Evolutionary conservation across 2,113 vertebrate genomes (phyloP).

Genomic region (Phrynocephalus versicolor): DNA sequence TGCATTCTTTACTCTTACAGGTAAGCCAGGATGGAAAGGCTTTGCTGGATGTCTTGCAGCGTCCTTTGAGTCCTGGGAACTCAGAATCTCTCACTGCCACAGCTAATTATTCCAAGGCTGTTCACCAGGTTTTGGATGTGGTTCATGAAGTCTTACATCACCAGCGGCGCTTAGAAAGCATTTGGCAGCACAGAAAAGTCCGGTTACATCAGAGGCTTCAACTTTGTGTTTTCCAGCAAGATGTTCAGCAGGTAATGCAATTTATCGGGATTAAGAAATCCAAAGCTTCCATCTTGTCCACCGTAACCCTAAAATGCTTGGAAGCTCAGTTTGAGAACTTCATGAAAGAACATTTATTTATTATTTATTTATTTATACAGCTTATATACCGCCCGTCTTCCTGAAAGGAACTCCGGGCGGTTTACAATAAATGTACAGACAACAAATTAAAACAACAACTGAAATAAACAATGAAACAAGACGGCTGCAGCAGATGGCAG

Average conservation of each 20-base stretch:
- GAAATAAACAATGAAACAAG: no score
- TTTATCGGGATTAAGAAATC: neutral
- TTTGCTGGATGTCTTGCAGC: constrained; percentile 92
- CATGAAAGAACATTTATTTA: constrained; percentile 1
- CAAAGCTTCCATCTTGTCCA: neutral
- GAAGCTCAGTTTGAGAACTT: constrained; percentile 6
- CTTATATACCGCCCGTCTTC: no score
- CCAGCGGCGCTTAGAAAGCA: constrained; percentile 92
- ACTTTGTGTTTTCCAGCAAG: constrained; percentile 98
- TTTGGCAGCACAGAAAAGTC: constrained; percentile 98
- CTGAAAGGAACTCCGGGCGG: no score
- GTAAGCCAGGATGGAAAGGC: constrained; percentile 98
- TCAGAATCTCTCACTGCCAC: constrained; percentile 95
- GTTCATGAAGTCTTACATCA: constrained; percentile 97
- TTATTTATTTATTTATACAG: no score
- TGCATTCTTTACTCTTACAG: constrained; percentile 66
- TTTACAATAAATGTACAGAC: no score
- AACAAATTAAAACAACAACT: no score
- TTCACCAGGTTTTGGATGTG: constrained; percentile 95
- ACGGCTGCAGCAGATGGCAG: no score
- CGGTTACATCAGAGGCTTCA: constrained; percentile 96
- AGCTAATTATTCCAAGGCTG: constrained; percentile 98
- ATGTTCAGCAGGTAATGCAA: constrained; percentile 91
- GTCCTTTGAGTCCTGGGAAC: constrained; percentile 93
- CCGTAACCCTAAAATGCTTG: neutral